phyloP scores from a whole-genome alignment of 2,888 invertebrate species.

The Spicauda simplicius region DNA sequence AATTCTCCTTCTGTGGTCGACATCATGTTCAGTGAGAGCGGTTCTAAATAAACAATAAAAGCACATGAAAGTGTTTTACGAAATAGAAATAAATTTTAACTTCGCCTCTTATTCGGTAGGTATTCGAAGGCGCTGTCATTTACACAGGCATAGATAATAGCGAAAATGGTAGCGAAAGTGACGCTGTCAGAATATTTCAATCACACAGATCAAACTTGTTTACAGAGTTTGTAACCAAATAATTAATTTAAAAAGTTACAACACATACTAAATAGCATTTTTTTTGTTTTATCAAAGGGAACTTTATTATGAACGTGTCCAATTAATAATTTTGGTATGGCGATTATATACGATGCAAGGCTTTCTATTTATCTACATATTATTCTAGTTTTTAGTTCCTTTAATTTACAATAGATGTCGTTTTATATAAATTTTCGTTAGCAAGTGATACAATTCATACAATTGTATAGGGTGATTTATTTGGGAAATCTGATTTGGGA shows the following conservation, averaged over 20 bases:
- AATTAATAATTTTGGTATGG: no score
- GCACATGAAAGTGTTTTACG: conserved; percentile 64
- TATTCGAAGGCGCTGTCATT: conserved; percentile 59
- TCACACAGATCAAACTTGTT: neutral
- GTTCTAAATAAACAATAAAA: conserved; percentile 50
- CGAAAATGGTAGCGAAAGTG: conserved; percentile 24
- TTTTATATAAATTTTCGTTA: no score
- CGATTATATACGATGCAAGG: no score
- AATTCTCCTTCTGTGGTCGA: conserved; percentile 86
- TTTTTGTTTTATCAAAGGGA: no score
- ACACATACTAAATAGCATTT: no score
- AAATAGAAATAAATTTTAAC: conserved; percentile 51
- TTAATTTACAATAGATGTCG: no score
- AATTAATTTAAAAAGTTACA: neutral
- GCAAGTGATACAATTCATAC: no score
- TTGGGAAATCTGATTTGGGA: no score
- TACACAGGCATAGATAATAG: conserved; percentile 47
- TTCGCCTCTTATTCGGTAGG: conserved; percentile 56
- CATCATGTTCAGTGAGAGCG: conserved; percentile 66
- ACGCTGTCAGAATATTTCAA: conserved; percentile 35
- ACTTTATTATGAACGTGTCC: no score
- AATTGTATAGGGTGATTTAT: no score
- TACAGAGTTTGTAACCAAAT: neutral
- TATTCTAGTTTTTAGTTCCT: no score
- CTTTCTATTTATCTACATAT: no score